A percentile compares a stretch with the other conserved stretches of the same genome.
Evolutionary conservation across 2,888 invertebrate species (phyloP).

Genomic region (Lissocephala sabroskyi): DNA sequence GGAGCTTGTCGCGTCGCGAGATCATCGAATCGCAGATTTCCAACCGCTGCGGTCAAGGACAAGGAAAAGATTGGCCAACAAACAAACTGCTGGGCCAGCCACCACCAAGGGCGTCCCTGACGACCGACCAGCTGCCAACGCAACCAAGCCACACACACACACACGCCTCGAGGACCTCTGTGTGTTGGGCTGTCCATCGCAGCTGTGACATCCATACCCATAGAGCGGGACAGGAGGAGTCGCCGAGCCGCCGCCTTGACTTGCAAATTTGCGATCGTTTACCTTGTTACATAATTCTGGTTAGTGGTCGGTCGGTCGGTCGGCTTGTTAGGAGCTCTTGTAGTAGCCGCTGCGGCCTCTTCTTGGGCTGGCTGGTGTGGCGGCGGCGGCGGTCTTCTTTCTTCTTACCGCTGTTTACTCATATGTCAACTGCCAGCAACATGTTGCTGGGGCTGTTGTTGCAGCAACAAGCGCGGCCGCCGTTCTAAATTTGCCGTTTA

Average conservation of each 20-base stretch:
- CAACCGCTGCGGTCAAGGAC: no score
- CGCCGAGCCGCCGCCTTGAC: conserved; percentile 33
- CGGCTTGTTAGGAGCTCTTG: no score
- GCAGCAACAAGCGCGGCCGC: no score
- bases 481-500: no score
- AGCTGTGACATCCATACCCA: conserved; percentile 46
- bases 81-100: no score
- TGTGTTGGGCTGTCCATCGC: conserved; percentile 52
- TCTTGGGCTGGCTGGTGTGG: conserved; percentile 40
- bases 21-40: no score
- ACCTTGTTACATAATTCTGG: conserved; percentile 54
- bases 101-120: no score
- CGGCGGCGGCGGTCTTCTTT: conserved; percentile 55
- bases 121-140: no score
- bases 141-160: no score
- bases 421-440: conserved; percentile 64
- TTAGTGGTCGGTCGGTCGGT: conserved; percentile 11
- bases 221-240: background rate
- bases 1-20: conserved; percentile 80
- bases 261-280: conserved; percentile 49
- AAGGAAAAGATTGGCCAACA: conserved; percentile 23
- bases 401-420: conserved; percentile 46
- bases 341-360: conserved; percentile 41
- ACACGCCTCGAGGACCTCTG: no score
- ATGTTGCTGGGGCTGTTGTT: no score